phyloP scores from a whole-genome alignment of 2,888 invertebrate genomes.

The Rhynchonema sp. region DNA sequence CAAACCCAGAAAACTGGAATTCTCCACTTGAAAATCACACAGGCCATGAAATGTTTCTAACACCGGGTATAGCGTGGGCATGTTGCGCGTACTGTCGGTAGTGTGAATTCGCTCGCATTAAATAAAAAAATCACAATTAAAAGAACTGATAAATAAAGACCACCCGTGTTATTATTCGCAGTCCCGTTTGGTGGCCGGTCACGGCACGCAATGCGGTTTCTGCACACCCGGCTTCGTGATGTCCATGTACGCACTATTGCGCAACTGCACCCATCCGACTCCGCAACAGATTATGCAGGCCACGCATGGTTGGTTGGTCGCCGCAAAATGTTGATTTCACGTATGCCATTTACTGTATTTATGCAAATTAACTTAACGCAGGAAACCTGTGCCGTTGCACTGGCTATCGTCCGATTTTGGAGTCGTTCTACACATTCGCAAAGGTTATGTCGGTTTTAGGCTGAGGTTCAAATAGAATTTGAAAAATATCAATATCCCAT shows the following conservation, averaged over 20 bases:
- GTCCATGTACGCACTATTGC: slow-evolving; percentile 76
- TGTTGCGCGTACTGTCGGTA: too few species aligned
- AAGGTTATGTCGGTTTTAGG: background rate
- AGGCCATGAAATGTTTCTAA: too few species aligned
- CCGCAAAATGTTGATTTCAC: background rate
- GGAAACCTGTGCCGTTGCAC: slow-evolving; percentile 70
- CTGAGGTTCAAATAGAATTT: background rate
- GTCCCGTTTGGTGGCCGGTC: slow-evolving; percentile 34
- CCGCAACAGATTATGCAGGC: slow-evolving; percentile 17
- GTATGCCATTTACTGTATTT: background rate
- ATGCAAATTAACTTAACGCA: slow-evolving; percentile 14
- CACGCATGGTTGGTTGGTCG: slow-evolving; percentile 14
- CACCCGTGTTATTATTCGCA: background rate
- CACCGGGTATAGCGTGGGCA: too few species aligned
- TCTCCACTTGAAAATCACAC: too few species aligned
- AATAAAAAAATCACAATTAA: too few species aligned
- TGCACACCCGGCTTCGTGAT: slow-evolving; percentile 90
- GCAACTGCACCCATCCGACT: slow-evolving; percentile 48
- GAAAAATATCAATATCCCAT: slow-evolving; percentile 7
- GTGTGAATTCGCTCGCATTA: too few species aligned
- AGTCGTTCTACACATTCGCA: slow-evolving; percentile 46
- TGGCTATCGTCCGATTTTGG: slow-evolving; percentile 76
- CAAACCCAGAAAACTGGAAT: too few species aligned
- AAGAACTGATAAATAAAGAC: too few species aligned
- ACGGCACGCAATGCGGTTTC: slow-evolving; percentile 85